These are phyloP conservation scores for Hipparchia sbordonii DNA, from an alignment of 2,888 invertebrate genomes.

Conservation along the genomic window DNA sequence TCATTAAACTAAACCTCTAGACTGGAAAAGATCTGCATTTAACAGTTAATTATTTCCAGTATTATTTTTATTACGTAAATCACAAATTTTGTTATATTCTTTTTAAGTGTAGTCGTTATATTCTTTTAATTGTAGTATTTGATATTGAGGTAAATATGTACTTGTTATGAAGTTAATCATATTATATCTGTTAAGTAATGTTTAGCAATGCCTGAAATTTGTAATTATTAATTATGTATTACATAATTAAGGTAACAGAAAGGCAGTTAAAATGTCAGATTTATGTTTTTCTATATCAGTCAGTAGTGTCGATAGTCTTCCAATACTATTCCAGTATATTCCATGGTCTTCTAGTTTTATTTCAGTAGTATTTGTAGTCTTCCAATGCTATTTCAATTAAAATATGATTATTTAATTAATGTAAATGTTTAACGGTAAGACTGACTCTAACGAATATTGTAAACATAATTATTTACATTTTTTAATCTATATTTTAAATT, in stretches of 20 bases:
- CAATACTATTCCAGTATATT: not conserved
- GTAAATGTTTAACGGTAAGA: constrained; percentile 14
- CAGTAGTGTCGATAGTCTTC: not conserved
- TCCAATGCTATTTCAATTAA: constrained; percentile 1
- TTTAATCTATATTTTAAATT: not conserved
- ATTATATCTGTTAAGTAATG: not conserved
- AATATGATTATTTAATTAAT: not conserved
- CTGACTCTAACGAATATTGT: constrained; percentile 14
- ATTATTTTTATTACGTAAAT: constrained; percentile 10
- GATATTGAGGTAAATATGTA: not conserved
- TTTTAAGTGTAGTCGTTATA: no score
- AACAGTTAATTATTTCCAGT: constrained; percentile 10
- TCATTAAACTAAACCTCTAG: not conserved
- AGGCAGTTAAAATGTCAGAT: not conserved
- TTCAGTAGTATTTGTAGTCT: constrained; percentile 3
- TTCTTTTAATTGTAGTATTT: not conserved
- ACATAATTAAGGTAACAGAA: not conserved
- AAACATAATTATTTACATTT: constrained; percentile 11
- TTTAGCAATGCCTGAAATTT: not conserved
- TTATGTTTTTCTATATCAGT: not conserved
- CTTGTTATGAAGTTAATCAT: no score
- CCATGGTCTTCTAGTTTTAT: not conserved
- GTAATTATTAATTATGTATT: not conserved
- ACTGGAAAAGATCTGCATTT: constrained; percentile 21
- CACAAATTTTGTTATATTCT: not conserved